phyloP scores from a whole-genome alignment of 2,797 vertebrate species.

The Liparis tanakae region DNA sequence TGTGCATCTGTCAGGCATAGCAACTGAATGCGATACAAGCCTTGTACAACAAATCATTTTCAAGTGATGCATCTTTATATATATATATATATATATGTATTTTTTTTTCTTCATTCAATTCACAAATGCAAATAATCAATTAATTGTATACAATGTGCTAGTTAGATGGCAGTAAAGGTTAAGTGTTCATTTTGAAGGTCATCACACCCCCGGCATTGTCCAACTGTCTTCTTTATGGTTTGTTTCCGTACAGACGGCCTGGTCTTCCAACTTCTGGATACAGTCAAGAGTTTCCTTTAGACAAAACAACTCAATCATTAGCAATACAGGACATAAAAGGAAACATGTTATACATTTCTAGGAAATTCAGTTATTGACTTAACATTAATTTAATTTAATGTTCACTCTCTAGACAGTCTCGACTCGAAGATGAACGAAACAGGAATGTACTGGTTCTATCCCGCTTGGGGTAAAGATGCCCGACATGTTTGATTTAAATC shows the following conservation, averaged over 20 bases:
- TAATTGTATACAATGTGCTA: neutral
- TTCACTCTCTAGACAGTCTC: neutral
- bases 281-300: slow-evolving; percentile 43
- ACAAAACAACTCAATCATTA: slow-evolving; percentile 4
- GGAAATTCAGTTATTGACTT: neutral
- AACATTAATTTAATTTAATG: too few species aligned
- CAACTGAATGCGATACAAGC: slow-evolving; percentile 1
- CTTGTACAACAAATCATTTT: neutral
- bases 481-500: neutral
- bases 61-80: slow-evolving; percentile 20
- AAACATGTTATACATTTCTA: neutral
- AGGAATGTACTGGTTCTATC: neutral
- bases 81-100: neutral
- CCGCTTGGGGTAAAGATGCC: neutral
- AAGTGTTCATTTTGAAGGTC: neutral
- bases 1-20: slow-evolving; percentile 58
- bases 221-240: slow-evolving; percentile 41
- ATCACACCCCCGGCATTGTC: slow-evolving; percentile 28
- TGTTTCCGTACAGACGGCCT: slow-evolving; percentile 12
- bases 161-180: neutral
- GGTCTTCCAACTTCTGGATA: slow-evolving; percentile 46
- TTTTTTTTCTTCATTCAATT: slow-evolving; percentile 24
- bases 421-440: neutral
- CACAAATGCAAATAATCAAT: slow-evolving; percentile 11
- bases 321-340: neutral